phyloP scores from a whole-genome alignment of 1,140 invertebrate species.

The Megathymus violae region DNA sequence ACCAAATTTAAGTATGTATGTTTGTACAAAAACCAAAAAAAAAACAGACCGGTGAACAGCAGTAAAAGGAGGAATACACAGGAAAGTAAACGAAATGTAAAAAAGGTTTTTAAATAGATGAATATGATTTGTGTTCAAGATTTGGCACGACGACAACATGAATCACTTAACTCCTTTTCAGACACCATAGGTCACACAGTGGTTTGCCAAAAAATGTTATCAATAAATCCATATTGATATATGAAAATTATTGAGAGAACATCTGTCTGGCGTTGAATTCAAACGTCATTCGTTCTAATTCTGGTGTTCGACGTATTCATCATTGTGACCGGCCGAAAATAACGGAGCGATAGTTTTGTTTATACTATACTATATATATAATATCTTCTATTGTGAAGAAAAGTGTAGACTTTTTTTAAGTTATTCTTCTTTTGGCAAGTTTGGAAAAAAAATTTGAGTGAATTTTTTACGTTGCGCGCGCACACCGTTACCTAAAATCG shows the following conservation, averaged over 20 bases:
- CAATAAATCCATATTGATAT: neutral
- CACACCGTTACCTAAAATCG: no score
- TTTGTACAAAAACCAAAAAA: no score
- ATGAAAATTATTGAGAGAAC: neutral
- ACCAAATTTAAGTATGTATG: no score
- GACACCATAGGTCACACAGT: neutral
- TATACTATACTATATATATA: no score
- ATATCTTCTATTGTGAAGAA: neutral
- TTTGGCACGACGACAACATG: conserved; percentile 6
- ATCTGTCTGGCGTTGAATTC: conserved; percentile 8
- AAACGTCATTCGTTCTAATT: conserved; percentile 11
- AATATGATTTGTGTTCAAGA: neutral
- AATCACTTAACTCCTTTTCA: conserved; percentile 14
- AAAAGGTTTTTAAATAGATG: no score
- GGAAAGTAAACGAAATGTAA: no score
- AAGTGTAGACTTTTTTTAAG: no score
- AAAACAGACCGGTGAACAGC: no score
- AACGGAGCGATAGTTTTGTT: neutral
- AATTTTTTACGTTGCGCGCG: no score
- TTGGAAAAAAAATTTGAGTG: no score
- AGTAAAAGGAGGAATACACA: no score
- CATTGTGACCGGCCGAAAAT: neutral
- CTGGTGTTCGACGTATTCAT: neutral
- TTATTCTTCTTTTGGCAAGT: no score
- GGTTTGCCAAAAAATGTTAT: conserved; percentile 2